Evolutionary conservation across 2,888 invertebrate genomes (phyloP).

Genomic region (Drosophila kokeensis): DNA sequence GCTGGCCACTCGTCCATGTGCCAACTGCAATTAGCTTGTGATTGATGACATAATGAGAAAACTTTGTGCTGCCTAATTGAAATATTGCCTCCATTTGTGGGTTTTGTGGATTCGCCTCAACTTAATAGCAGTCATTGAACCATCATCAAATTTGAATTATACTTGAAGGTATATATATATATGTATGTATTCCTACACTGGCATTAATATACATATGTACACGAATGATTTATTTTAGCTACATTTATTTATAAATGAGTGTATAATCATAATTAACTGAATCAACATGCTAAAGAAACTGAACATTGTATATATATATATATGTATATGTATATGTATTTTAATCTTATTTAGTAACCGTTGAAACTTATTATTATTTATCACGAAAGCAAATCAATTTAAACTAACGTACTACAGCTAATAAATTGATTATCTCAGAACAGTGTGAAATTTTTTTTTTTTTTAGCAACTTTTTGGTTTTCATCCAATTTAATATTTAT

Average conservation of each 20-base stretch:
- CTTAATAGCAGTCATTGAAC: neutral
- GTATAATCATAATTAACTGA: neutral
- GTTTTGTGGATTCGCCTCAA: neutral
- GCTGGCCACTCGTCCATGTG: neutral
- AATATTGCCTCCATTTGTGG: neutral
- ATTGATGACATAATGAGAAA: conserved; percentile 2
- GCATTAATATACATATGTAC: neutral
- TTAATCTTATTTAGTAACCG: neutral
- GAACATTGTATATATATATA: neutral
- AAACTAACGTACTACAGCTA: neutral
- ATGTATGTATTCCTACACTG: neutral
- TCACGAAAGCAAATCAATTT: conserved; percentile 10
- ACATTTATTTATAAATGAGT: neutral
- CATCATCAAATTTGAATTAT: neutral
- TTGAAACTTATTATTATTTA: conserved; percentile 1
- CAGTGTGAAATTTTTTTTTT: neutral
- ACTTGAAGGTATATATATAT: neutral
- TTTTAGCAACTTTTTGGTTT: neutral
- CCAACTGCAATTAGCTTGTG: neutral
- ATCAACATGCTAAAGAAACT: conserved; percentile 1
- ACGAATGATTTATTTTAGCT: neutral
- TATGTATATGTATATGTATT: neutral
- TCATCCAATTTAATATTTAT: too few species aligned
- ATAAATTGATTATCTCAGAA: neutral
- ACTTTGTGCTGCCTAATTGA: neutral